These are phyloP conservation scores for Helicoverpa armigera DNA, from an alignment of 1,140 invertebrate genomes.

Conservation along the genomic window DNA sequence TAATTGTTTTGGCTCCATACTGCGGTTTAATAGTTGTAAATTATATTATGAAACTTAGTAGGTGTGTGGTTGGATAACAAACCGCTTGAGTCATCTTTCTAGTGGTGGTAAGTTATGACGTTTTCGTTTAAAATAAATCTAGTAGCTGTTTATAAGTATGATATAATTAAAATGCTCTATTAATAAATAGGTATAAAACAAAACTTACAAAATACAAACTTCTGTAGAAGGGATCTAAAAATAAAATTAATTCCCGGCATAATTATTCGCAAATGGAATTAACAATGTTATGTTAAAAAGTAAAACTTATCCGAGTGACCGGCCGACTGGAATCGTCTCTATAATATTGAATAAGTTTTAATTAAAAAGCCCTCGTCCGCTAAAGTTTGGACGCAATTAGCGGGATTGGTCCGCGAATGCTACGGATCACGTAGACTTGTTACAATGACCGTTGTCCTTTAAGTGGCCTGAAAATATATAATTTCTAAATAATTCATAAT, in stretches of 20 bases:
- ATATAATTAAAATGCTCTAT: too few species aligned
- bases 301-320: conserved; percentile 66
- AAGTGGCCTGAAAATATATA: neutral
- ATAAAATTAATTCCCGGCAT: neutral
- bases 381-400: conserved; percentile 77
- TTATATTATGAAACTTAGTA: neutral
- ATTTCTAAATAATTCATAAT: neutral
- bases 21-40: conserved; percentile 20
- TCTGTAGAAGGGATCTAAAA: neutral
- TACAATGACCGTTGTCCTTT: conserved; percentile 8
- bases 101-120: too few species aligned
- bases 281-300: conserved; percentile 53
- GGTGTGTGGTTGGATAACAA: neutral
- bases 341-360: conserved; percentile 85
- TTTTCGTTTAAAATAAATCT: too few species aligned
- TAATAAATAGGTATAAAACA: too few species aligned
- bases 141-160: too few species aligned
- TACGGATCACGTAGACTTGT: conserved; percentile 40
- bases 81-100: neutral
- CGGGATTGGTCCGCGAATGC: conserved; percentile 67
- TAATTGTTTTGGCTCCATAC: conserved; percentile 35
- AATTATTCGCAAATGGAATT: conserved; percentile 1
- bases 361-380: conserved; percentile 78
- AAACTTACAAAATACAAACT: too few species aligned
- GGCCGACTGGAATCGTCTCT: conserved; percentile 64